phyloP scores from a whole-genome alignment of 2,888 invertebrate genomes.

The Cryptocephalus moraei region DNA sequence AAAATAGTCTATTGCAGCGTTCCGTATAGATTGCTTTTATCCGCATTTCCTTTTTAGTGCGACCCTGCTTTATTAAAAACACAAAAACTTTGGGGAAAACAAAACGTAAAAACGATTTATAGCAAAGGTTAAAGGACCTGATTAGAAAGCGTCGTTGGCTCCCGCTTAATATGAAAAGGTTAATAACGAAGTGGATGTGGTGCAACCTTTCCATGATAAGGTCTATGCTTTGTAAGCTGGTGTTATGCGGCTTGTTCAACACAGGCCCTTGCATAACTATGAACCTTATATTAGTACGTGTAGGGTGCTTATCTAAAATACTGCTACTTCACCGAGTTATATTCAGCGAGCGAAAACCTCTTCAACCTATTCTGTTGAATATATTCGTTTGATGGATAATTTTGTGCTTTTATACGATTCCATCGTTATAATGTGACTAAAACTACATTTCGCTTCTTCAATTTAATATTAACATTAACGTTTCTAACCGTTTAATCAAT shows the following conservation, averaged over 20 bases:
- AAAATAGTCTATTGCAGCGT: no score
- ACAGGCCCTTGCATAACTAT: slow-evolving; percentile 9
- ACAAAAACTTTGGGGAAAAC: slow-evolving; percentile 4
- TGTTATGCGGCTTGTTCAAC: slow-evolving; percentile 13
- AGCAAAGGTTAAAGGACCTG: slow-evolving; percentile 27
- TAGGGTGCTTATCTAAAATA: slow-evolving; percentile 23
- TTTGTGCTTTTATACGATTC: no score
- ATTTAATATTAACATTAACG: no score
- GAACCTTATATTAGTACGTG: slow-evolving; percentile 16
- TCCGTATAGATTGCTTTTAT: no score
- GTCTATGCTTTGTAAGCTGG: slow-evolving; percentile 24
- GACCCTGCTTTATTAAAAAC: not conserved
- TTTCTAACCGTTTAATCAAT: no score
- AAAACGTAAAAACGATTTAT: slow-evolving; percentile 12
- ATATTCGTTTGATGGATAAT: no score
- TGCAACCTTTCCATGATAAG: slow-evolving; percentile 33
- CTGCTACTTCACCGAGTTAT: slow-evolving; percentile 20
- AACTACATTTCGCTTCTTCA: not conserved
- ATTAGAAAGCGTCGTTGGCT: slow-evolving; percentile 24
- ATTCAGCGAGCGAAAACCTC: slow-evolving; percentile 8
- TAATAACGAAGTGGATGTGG: slow-evolving; percentile 32
- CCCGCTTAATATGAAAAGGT: slow-evolving; percentile 27
- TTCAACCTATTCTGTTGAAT: no score
- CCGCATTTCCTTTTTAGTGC: no score
- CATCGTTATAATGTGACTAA: no score